phyloP scores from a whole-genome alignment of 2,113 vertebrate species.

The Cricetomys ansorgei region DNA sequence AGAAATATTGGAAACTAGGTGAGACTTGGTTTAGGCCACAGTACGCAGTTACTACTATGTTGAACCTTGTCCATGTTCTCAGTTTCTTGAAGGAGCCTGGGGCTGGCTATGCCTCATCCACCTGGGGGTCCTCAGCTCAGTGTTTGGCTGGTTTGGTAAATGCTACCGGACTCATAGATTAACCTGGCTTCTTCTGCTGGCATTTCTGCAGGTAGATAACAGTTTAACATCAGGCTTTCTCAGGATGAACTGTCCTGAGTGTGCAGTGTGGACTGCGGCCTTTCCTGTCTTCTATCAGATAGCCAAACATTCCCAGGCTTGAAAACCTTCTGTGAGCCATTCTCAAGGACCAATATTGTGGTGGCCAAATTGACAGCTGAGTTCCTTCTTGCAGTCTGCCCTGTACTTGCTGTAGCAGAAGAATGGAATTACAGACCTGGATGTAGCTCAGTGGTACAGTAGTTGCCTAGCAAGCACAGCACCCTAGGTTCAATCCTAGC shows the following conservation, averaged over 20 bases:
- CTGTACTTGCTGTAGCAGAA: not conserved
- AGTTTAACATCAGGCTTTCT: not conserved
- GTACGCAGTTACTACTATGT: not conserved
- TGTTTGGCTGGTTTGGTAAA: not conserved
- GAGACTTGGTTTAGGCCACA: not conserved
- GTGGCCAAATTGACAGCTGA: not conserved
- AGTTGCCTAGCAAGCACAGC: not conserved
- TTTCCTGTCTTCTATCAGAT: not conserved
- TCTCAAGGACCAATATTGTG: not conserved
- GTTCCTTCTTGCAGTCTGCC: not conserved
- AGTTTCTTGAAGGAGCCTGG: not conserved
- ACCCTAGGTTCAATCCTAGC: not conserved
- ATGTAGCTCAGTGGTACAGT: not conserved
- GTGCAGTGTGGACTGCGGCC: not conserved
- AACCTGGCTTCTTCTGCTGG: not conserved
- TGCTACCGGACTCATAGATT: not conserved
- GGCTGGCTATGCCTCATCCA: not conserved
- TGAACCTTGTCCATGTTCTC: not conserved
- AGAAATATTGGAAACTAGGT: not conserved
- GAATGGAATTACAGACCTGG: not conserved
- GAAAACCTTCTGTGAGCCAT: not conserved
- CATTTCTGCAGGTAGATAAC: no score
- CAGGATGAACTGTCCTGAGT: not conserved
- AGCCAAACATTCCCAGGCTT: not conserved
- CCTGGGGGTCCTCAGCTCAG: not conserved